These are phyloP conservation scores for Penaeus chinensis DNA, from an alignment of 1,140 invertebrate genomes.

Conservation along the genomic window DNA sequence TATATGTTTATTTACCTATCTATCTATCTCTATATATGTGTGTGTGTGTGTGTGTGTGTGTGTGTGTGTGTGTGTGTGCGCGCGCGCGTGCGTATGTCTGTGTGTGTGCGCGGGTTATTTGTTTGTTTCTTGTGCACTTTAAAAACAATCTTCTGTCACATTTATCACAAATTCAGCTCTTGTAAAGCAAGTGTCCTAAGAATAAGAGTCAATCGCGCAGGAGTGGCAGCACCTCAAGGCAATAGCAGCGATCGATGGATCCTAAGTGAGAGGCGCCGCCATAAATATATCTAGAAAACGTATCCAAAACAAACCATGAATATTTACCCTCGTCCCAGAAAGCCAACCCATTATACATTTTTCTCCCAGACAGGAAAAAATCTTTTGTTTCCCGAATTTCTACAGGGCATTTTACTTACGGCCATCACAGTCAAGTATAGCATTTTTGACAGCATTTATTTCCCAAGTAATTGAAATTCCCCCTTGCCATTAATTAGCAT, in stretches of 20 bases:
- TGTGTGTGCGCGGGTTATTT: too few relatives aligned
- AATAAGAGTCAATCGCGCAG: too few relatives aligned
- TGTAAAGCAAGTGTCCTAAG: too few relatives aligned
- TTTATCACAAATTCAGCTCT: too few relatives aligned
- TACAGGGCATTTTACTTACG: slow-evolving; percentile 62
- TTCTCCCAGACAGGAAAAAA: slow-evolving; percentile 40
- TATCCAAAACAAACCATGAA: slow-evolving; percentile 53
- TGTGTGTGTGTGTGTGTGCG: too few relatives aligned
- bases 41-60: too few relatives aligned
- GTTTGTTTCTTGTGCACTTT: too few relatives aligned
- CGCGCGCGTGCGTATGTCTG: too few relatives aligned
- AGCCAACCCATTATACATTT: slow-evolving; percentile 55
- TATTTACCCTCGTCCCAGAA: slow-evolving; percentile 43
- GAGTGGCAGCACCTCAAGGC: too few relatives aligned
- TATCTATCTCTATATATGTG: too few relatives aligned
- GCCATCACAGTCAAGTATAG: slow-evolving; percentile 61
- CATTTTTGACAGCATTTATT: slow-evolving; percentile 61
- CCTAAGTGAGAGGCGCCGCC: slow-evolving; percentile 10
- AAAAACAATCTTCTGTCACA: too few relatives aligned
- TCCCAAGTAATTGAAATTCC: slow-evolving; percentile 62
- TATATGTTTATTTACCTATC: too few relatives aligned
- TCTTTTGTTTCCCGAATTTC: slow-evolving; percentile 60
- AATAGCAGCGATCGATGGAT: neutral
- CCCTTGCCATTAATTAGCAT: slow-evolving; percentile 62
- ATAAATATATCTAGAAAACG: slow-evolving; percentile 52